Percentiles rank a stretch among this genome's conserved stretches.
phyloP scores from a whole-genome alignment of 2,797 vertebrate genomes.

The Enteromius viviparus region DNA sequence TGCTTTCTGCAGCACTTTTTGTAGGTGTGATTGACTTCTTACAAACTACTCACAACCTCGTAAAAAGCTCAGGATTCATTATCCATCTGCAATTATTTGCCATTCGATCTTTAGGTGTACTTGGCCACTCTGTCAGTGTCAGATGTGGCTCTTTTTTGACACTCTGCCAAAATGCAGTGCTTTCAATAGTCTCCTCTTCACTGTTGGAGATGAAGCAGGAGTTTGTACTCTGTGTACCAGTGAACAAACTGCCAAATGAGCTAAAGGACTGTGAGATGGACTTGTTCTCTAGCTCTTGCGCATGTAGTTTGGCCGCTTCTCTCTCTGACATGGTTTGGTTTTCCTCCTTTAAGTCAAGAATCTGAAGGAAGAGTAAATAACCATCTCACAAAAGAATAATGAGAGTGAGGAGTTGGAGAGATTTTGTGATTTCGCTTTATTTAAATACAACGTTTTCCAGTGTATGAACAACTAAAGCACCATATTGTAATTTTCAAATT shows the following conservation, averaged over 20 bases:
- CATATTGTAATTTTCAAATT: too few relatives aligned
- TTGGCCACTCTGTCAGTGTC: not conserved
- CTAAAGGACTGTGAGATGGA: not conserved
- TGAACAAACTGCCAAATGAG: not conserved
- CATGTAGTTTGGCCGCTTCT: not conserved
- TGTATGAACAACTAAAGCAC: not conserved
- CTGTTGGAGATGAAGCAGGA: not conserved
- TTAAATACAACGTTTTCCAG: not conserved
- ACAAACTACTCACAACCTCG: not conserved
- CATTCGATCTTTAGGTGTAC: not conserved
- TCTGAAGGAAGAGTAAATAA: not conserved
- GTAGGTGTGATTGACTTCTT: not conserved
- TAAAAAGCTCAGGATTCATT: not conserved
- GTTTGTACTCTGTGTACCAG: not conserved
- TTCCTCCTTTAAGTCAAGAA: not conserved
- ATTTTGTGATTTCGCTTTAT: not conserved
- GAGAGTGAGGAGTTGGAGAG: too few relatives aligned
- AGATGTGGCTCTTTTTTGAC: conserved; percentile 2
- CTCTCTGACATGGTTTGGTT: not conserved
- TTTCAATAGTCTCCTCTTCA: not conserved
- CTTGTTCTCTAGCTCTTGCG: not conserved
- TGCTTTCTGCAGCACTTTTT: not conserved
- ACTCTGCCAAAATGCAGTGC: not conserved
- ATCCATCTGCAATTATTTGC: not conserved
- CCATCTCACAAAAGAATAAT: not conserved